Evolutionary conservation across 1,140 invertebrate species (phyloP).

Genomic region (Acyrthosiphon pisum): DNA sequence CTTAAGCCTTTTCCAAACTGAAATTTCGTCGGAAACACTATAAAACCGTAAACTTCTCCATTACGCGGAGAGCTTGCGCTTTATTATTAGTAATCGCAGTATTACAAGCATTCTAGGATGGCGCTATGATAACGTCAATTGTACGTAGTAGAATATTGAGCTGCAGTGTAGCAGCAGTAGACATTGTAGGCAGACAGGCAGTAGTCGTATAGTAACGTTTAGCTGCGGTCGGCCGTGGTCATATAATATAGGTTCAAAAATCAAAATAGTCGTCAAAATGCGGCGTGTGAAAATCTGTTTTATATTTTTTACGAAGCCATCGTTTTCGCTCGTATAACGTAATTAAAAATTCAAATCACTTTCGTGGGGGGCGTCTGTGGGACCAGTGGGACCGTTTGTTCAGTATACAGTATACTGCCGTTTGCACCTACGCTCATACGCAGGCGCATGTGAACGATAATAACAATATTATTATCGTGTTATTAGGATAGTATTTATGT

Average conservation of each 20-base stretch:
- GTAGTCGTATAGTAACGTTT: background rate
- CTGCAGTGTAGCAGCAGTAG: background rate
- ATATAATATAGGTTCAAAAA: background rate
- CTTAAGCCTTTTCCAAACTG: conserved; percentile 10
- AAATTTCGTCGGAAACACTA: background rate
- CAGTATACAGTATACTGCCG: background rate
- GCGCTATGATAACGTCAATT: background rate
- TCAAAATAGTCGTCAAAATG: background rate
- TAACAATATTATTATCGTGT: background rate
- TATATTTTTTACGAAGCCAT: background rate
- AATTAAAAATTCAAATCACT: conserved; percentile 8
- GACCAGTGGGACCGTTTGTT: background rate
- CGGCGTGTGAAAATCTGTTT: background rate
- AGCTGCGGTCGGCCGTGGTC: background rate
- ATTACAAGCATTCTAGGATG: background rate
- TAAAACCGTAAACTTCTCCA: conserved; percentile 27
- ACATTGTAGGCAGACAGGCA: no score
- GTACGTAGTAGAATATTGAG: background rate
- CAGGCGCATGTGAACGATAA: background rate
- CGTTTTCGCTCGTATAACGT: background rate
- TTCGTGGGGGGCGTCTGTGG: background rate
- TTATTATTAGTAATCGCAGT: background rate
- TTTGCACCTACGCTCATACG: background rate
- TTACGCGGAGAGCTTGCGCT: background rate
- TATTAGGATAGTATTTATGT: background rate